phyloP scores from a whole-genome alignment of 1,140 invertebrate genomes.

The Sitophilus oryzae region DNA sequence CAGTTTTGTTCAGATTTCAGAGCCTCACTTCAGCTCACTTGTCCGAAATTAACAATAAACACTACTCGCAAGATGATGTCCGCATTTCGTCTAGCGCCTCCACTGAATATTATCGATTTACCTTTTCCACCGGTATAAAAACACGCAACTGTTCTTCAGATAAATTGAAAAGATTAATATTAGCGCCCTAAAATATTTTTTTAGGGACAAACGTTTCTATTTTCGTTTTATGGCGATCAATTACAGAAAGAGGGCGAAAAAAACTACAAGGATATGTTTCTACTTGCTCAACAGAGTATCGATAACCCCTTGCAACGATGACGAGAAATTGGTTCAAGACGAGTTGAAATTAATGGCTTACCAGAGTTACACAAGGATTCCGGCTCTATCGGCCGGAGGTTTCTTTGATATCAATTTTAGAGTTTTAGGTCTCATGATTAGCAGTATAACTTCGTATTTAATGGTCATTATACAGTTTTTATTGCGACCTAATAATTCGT shows the following conservation, averaged over 20 bases:
- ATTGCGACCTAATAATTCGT: constrained; percentile 5
- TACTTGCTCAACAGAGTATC: constrained; percentile 18
- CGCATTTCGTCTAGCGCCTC: too few relatives aligned
- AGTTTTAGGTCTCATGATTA: constrained; percentile 20
- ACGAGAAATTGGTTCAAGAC: constrained; percentile 17
- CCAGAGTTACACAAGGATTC: constrained; percentile 19
- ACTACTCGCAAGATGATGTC: too few relatives aligned
- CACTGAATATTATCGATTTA: too few relatives aligned
- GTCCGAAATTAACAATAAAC: too few relatives aligned
- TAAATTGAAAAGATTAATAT: too few relatives aligned
- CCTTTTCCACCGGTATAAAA: too few relatives aligned
- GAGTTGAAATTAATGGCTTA: constrained; percentile 13
- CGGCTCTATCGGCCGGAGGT: constrained; percentile 17
- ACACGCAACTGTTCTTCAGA: too few relatives aligned
- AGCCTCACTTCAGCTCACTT: too few relatives aligned
- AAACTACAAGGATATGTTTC: constrained; percentile 20
- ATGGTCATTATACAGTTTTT: constrained; percentile 24
- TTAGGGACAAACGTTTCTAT: constrained; percentile 16
- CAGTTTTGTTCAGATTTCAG: too few relatives aligned
- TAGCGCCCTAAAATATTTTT: too few relatives aligned
- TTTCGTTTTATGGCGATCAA: constrained; percentile 19
- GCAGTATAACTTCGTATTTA: constrained; percentile 19
- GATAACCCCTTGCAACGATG: constrained; percentile 9
- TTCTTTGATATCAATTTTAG: constrained; percentile 21
- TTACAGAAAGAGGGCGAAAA: constrained; percentile 20